Conservation (phyloP, 1,140 invertebrate genomes). For the Drosophila arawakana region DNA sequence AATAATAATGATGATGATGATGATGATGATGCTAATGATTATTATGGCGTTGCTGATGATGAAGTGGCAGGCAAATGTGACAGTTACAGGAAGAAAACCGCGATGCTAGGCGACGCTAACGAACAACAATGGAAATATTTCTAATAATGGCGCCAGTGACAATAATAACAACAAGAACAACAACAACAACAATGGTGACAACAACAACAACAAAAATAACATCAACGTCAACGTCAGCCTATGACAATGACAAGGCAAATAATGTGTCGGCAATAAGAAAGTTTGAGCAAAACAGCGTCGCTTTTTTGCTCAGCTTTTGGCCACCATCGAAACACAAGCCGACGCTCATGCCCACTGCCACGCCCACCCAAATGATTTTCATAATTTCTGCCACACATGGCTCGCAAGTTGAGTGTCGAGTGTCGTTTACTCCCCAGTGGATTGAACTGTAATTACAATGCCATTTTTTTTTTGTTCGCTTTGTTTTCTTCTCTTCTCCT, state of each 20-base stretch:
- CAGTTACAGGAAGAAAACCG: slow-evolving; percentile 67
- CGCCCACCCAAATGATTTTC: slow-evolving; percentile 29
- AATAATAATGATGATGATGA: slow-evolving; percentile 43
- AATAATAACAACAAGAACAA: slow-evolving; percentile 41
- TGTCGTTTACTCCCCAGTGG: slow-evolving; percentile 29
- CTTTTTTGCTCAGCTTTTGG: slow-evolving; percentile 6
- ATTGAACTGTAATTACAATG: slow-evolving; percentile 76
- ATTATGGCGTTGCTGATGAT: slow-evolving; percentile 55
- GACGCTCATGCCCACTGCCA: background rate
- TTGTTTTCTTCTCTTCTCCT: no score
- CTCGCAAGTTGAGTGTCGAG: slow-evolving; percentile 20
- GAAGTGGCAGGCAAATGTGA: slow-evolving; percentile 72
- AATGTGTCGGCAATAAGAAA: slow-evolving; percentile 43
- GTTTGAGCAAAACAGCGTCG: slow-evolving; percentile 36
- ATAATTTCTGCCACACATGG: slow-evolving; percentile 44
- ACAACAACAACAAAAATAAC: slow-evolving; percentile 17
- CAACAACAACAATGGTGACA: background rate
- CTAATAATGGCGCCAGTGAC: slow-evolving; percentile 52
- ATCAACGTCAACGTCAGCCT: slow-evolving; percentile 57
- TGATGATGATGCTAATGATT: slow-evolving; percentile 58
- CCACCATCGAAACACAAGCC: background rate
- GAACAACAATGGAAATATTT: slow-evolving; percentile 57
- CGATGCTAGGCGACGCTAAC: slow-evolving; percentile 48
- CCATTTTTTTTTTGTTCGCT: slow-evolving; percentile 11
- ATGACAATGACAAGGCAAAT: slow-evolving; percentile 73